Evolutionary conservation across 1,140 invertebrate genomes (phyloP), one percentile per base, ranked within the genome.

Genomic region (Macrotrachela quadricornifera): DNA sequence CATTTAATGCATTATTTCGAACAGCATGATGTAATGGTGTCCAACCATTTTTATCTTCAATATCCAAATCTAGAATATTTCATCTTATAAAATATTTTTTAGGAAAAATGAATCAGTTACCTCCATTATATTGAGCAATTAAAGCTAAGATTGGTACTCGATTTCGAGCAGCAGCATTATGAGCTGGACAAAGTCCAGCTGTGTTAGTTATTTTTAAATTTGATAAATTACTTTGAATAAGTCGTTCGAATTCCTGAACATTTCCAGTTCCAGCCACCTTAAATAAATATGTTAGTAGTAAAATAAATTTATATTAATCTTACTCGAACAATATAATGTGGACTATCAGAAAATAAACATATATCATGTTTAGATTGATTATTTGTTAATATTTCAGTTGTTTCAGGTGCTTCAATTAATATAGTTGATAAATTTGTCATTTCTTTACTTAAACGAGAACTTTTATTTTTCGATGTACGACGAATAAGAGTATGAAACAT

Each of bases 251-350:
- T 62, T 82, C 80, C 49, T 81, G 79, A 16, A 83, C 67, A 64
- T 83, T 81, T 9, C 82, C 82, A 59, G 77, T 78, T 61, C 82
- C 80, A 3, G 82, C 82, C 10, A 80, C 79, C 82, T 85, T 67
- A 9, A 30, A 30, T 8, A 30, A 4, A 4, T 4, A 30, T 30
- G 21, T 4, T 30, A 8, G 8, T 30, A 30, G 8, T 4, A 30
- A 30, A 30, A 30, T 8, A 30, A 30, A 30, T 30, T 4, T 30
- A 4, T 30, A 30, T 30, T 30, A 30, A 30, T 4, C 8, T 4
- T 30, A 30, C 21, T 30, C 8, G 21, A 30, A 30, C 21, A 30
- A 30, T 30, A 30, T 30, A 8, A 4, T 30, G 21, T 30, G 21
- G 8, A 30, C 8, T 30, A 30, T 30, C 8, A 8, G 21, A 30